These are phyloP conservation scores for Cantharis rustica DNA, from an alignment of 2,888 invertebrate genomes.

Conservation along the genomic window DNA sequence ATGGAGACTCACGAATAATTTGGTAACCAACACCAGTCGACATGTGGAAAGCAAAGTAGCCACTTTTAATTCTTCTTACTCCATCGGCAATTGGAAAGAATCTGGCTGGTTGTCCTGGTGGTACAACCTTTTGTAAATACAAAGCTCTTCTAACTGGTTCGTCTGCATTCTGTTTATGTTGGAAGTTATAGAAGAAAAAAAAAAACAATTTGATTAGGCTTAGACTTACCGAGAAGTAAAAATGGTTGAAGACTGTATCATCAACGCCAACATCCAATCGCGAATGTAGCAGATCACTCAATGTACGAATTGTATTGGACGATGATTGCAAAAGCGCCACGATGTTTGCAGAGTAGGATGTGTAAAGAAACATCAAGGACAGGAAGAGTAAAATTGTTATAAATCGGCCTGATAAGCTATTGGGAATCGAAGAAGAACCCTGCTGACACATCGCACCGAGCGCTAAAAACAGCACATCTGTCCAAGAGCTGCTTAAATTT, in stretches of 20 bases:
- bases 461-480: constrained; percentile 61
- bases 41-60: constrained; percentile 74
- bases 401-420: constrained; percentile 57
- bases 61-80: constrained; percentile 63
- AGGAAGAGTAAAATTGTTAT: constrained; percentile 68
- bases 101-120: constrained; percentile 61
- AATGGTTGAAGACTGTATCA: constrained; percentile 70
- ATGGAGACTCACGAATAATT: constrained; percentile 57
- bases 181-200: no score
- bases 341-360: constrained; percentile 77
- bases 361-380: constrained; percentile 71
- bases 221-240: constrained; percentile 66
- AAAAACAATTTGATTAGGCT: background rate
- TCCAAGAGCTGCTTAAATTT: constrained; percentile 48
- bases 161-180: constrained; percentile 66
- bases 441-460: constrained; percentile 66
- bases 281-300: constrained; percentile 68
- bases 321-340: constrained; percentile 76
- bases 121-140: constrained; percentile 67
- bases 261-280: constrained; percentile 70
- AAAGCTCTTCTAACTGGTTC: constrained; percentile 67
- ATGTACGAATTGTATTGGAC: constrained; percentile 67
- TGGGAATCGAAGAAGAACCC: constrained; percentile 61
- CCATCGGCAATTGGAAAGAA: constrained; percentile 69
- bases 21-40: constrained; percentile 74